A percentile compares a stretch with the other conserved stretches of the same genome.
Conservation (phyloP, 1,140 invertebrate species). For the Drosophila busckii region DNA sequence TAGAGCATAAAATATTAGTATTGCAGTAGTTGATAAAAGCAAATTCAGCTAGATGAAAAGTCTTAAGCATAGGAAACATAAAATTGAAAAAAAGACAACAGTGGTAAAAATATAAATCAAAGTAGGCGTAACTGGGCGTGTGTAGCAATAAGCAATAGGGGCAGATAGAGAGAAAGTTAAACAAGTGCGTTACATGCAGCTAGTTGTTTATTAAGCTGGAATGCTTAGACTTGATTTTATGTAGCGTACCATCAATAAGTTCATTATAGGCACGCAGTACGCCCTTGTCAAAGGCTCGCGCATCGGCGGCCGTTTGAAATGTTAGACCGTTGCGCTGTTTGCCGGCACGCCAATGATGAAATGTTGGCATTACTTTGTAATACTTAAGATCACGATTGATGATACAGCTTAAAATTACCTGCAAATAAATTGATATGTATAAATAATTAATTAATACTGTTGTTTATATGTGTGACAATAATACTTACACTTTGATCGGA, state of each 20-base stretch:
- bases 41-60: constrained; percentile 32
- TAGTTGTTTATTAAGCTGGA: background rate
- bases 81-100: constrained; percentile 1
- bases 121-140: too few relatives aligned
- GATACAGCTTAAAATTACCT: constrained; percentile 96
- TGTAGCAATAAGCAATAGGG: too few relatives aligned
- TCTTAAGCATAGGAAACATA: constrained; percentile 10
- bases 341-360: constrained; percentile 97
- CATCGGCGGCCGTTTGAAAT: constrained; percentile 96
- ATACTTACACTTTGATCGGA: constrained; percentile 91
- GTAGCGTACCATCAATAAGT: constrained; percentile 91
- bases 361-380: constrained; percentile 98
- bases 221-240: constrained; percentile 12
- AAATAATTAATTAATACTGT: background rate
- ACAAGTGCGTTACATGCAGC: too few relatives aligned
- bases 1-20: constrained; percentile 66
- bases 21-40: constrained; percentile 65
- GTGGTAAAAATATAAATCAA: too few relatives aligned
- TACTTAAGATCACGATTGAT: constrained; percentile 98
- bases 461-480: background rate
- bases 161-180: too few relatives aligned
- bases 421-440: background rate
- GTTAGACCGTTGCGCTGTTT: constrained; percentile 97
- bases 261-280: constrained; percentile 94
- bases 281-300: constrained; percentile 95